A percentile compares a stretch with the other conserved stretches of the same genome.
Conservation (phyloP, 2,113 vertebrate genomes). For the Clupea harengus region DNA sequence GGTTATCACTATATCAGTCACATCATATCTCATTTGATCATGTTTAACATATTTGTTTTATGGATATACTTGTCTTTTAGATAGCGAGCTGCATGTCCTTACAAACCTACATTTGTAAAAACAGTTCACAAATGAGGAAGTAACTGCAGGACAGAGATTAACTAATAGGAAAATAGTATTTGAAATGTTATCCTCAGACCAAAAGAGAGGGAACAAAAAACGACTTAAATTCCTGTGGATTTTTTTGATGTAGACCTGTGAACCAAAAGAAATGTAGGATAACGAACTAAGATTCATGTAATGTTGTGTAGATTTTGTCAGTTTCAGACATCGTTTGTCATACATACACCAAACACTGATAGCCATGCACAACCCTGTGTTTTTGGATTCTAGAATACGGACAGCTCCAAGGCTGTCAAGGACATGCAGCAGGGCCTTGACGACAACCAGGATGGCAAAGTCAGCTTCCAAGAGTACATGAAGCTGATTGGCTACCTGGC, state of each 20-base stretch:
- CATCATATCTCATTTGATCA: background rate
- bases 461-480: conserved; percentile 74
- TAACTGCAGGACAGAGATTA: background rate
- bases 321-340: background rate
- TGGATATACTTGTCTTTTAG: background rate
- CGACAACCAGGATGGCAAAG: conserved; percentile 67
- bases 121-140: too few species aligned
- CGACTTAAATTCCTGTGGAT: too few species aligned
- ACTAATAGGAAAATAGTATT: background rate
- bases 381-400: conserved; percentile 58
- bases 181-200: background rate
- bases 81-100: background rate
- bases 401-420: conserved; percentile 65
- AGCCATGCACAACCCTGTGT: background rate
- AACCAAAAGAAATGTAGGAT: too few species aligned
- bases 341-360: too few species aligned
- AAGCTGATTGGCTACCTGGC: conserved; percentile 72
- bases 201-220: background rate
- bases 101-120: background rate
- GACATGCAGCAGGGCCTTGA: conserved; percentile 68
- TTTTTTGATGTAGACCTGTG: background rate
- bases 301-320: background rate
- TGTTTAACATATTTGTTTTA: background rate
- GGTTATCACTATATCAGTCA: background rate
- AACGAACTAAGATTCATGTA: background rate